A percentile compares a stretch with the other conserved stretches of the same genome.
phyloP scores from a whole-genome alignment of 2,113 vertebrate species.

The Isurus oxyrinchus region DNA sequence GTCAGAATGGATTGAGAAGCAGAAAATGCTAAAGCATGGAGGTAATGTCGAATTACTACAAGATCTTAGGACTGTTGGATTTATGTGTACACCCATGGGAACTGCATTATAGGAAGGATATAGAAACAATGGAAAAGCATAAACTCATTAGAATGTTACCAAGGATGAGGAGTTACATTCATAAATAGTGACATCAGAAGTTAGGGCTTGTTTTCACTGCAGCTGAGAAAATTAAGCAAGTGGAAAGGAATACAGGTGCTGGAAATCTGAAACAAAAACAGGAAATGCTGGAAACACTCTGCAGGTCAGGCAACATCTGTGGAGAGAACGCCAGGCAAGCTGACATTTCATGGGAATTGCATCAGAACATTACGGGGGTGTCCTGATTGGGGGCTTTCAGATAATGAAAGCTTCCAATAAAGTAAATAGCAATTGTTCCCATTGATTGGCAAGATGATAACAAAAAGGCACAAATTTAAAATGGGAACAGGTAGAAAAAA shows the following conservation, averaged over 20 bases:
- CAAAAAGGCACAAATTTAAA: not conserved
- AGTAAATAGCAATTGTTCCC: not conserved
- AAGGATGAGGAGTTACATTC: not conserved
- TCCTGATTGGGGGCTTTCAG: not conserved
- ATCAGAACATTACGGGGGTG: not conserved
- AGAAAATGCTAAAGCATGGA: not conserved
- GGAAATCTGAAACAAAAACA: constrained; percentile 4
- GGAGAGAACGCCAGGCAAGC: not conserved
- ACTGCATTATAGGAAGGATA: not conserved
- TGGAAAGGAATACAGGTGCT: not conserved
- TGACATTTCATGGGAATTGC: not conserved
- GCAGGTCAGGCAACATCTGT: not conserved
- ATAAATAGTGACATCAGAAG: not conserved
- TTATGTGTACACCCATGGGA: not conserved
- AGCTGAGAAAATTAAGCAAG: not conserved
- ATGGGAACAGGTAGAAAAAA: not conserved
- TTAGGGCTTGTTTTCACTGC: not conserved
- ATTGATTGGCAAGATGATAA: not conserved
- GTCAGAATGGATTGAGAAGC: not conserved
- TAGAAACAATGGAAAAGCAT: not conserved
- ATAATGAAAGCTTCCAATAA: not conserved
- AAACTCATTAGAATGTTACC: not conserved
- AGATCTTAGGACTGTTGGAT: not conserved
- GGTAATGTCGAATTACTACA: not conserved
- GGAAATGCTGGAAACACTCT: not conserved